Percentiles rank a stretch among this genome's conserved stretches.
Conservation (phyloP, 2,888 invertebrate species). For the Meta bourneti region DNA sequence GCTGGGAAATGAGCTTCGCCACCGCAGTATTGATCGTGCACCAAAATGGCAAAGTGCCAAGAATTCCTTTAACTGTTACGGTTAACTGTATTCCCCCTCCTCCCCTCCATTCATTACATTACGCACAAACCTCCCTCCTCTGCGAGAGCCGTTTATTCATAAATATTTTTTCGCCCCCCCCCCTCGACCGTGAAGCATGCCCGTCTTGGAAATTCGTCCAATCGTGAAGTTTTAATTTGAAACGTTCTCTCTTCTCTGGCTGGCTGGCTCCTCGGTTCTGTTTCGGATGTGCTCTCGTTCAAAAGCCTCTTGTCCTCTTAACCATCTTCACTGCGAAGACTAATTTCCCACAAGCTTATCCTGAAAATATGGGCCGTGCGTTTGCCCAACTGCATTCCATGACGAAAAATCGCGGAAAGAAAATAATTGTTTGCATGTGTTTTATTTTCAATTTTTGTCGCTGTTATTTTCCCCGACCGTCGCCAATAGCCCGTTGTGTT, state of each 20-base stretch:
- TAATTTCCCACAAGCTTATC: no score
- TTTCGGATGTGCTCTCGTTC: not conserved
- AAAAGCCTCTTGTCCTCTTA: not conserved
- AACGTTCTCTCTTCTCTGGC: not conserved
- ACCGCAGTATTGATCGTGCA: conserved; percentile 73
- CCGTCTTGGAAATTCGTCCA: not conserved
- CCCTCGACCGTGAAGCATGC: not conserved
- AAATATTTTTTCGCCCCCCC: conserved; percentile 50
- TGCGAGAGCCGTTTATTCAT: conserved; percentile 57
- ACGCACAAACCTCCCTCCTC: not conserved
- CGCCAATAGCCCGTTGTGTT: no score
- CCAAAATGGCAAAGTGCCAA: conserved; percentile 73
- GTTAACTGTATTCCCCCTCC: conserved; percentile 53
- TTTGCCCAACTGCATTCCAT: no score
- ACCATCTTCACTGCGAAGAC: no score
- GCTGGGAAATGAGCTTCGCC: conserved; percentile 73
- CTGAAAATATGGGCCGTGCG: no score
- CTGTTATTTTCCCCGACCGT: no score
- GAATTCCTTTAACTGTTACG: conserved; percentile 74
- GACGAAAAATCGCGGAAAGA: no score
- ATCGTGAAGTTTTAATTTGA: conserved; percentile 42
- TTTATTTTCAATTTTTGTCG: no score
- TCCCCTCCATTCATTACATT: conserved; percentile 58
- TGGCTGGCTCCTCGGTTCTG: not conserved
- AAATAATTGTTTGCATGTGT: no score